Base-by-base conservation (phyloP, 2,797 vertebrate genomes). In the Neomorphus geoffroyi region DNA sequence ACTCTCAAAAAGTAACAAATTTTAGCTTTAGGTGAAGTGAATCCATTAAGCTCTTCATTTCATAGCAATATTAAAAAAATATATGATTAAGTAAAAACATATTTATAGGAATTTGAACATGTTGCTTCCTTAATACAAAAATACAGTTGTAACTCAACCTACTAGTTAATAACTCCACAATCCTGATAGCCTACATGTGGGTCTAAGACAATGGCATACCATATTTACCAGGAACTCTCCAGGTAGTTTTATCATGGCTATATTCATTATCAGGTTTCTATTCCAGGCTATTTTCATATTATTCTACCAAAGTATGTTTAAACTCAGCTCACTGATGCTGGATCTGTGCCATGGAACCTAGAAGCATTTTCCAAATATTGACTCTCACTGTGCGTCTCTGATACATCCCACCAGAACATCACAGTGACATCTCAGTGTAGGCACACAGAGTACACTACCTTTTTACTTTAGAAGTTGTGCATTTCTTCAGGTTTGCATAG, bases 11-110 rank as follows among this genome's bases (percentile, higher is more conserved):
- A 89, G n/a, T 33, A 54, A 82, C 15, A 43, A 80, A 51, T 86
- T 96, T 93, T 93, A 74, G 26, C 77, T 93, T 80, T 56, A 72
- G 73, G 57, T 64, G 93, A 95, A 93, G 66, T 75, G 67, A 96
- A 86, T 28, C 18, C 21, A 93, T 89, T 92, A 92, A 94, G 51
- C 39, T 58, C 53, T 77, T 94, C 11, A 77, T 84, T 88, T 94
- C 80, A 16, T n/a, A 53, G 27, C 30, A 86, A 56, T 78, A 91
- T 85, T 91, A 39, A 71, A 73, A 45, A 94, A 95, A 39, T n/a
- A 56, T 15, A 57, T 48, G 6, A 33, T 88, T 92, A 77, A 91
- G 72, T 80, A 71, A 88, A 93, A 71, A 57, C 0, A 0, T 35
- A 78, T 70, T 82, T 91, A 53, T 64, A 33, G 56, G n/a, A 82